Evolutionary conservation across 2,888 invertebrate species (phyloP).

Genomic region (Temnothorax rugatulus): DNA sequence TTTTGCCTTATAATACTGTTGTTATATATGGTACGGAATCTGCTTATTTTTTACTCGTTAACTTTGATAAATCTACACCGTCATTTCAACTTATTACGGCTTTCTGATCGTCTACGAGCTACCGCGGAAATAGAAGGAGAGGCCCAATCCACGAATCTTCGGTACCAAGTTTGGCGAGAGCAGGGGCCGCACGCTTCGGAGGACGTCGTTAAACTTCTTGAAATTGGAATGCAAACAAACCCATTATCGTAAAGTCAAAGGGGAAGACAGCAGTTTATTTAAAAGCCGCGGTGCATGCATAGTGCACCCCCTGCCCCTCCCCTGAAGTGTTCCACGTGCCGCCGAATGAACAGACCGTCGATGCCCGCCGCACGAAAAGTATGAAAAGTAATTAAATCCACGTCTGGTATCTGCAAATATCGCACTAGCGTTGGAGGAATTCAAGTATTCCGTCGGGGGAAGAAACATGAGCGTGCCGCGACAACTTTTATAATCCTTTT

Average conservation of each 20-base stretch:
- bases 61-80: constrained; percentile 34
- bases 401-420: constrained; percentile 50
- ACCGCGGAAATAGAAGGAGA: constrained; percentile 41
- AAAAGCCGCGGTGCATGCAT: constrained; percentile 78
- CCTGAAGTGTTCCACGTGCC: constrained; percentile 41
- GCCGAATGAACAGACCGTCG: constrained; percentile 78
- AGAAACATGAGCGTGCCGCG: constrained; percentile 22
- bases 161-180: constrained; percentile 53
- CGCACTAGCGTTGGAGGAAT: constrained; percentile 48
- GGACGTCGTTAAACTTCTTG: constrained; percentile 80
- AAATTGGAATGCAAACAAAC: constrained; percentile 84
- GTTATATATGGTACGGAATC: background rate
- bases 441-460: constrained; percentile 44
- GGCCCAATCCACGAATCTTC: constrained; percentile 44
- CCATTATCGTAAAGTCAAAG: constrained; percentile 83
- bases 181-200: constrained; percentile 60
- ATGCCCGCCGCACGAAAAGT: constrained; percentile 81
- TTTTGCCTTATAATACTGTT: background rate
- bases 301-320: constrained; percentile 46
- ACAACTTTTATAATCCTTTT: constrained; percentile 19
- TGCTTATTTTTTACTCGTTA: background rate
- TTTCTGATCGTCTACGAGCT: constrained; percentile 45
- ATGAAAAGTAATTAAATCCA: constrained; percentile 84
- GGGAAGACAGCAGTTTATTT: constrained; percentile 82
- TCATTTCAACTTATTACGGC: constrained; percentile 49